Evolutionary conservation across 2,113 vertebrate species (phyloP), one percentile per base, ranked within the genome.

Genomic region (Gasterosteus nipponicus): DNA sequence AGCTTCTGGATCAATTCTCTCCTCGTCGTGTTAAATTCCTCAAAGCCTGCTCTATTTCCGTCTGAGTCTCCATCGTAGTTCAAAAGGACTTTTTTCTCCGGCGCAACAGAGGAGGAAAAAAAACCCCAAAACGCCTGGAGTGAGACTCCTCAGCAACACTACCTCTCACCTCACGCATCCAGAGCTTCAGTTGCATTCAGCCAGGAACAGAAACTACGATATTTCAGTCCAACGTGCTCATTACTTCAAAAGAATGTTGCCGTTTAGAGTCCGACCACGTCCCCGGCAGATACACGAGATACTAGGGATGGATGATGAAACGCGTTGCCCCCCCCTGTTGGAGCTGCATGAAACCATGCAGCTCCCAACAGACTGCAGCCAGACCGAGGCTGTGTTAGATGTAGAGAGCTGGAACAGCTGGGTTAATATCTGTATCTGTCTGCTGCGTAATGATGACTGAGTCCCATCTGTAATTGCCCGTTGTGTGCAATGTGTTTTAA

Each of bases 41-140:
- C 60, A 60, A 79, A 78, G 71, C 73, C 42, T 14, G 0, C 29
- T 59, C 62, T 67, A 16, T 63, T 10, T 64, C 39, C 78, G 42
- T 63, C 31, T 68, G 61, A 62, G 26, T 41, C 77, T 74, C 15
- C 3, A 44, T 84, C 83, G 71, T 29, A 78, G 75, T 73, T 74
- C 62, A 73, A 61, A 78, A 26, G 29, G 71, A 75, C 65, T 73
- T 71, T 71, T 69, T 42, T 76, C 31, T 62, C 41, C 4, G 1
- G 35, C 65, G 75, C 57, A 67, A 75, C 44, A 57, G 2, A 69
- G 38, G 7, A 60, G 14, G 7, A 56, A 11, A 44, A 78, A 26
- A 26, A 26, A 26, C 22, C 22, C 22, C 22, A 61, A n/a, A 7
- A 19, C 4, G 51, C 58, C 31, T 57, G 10, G 8, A 53, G 62